Evolutionary conservation across 2,113 vertebrate species (phyloP).

Genomic region (Ancistrus triradiatus): DNA sequence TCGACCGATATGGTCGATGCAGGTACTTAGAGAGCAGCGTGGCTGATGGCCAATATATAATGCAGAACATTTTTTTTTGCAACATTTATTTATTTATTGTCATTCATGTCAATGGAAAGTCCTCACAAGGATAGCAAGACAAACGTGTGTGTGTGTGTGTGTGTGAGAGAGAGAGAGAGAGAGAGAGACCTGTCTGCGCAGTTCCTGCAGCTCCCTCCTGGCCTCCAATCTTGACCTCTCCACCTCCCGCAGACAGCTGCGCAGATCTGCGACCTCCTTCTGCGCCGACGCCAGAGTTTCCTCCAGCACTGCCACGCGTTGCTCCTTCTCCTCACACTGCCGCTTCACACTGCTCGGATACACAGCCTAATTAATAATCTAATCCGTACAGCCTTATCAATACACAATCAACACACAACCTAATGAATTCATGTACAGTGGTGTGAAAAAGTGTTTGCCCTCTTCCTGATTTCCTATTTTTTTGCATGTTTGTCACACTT

Average conservation of each 20-base stretch:
- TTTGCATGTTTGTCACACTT: too few relatives aligned
- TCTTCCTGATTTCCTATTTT: too few relatives aligned
- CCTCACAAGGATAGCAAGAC: too few relatives aligned
- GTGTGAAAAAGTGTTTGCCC: too few relatives aligned
- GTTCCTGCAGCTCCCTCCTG: conserved; percentile 87
- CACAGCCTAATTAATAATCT: not conserved
- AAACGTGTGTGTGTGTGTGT: conserved; percentile 9
- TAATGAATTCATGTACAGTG: too few relatives aligned
- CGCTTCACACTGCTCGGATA: conserved; percentile 73
- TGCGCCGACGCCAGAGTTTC: conserved; percentile 70
- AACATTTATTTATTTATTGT: too few relatives aligned
- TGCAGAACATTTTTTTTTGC: too few relatives aligned
- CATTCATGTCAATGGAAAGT: too few relatives aligned
- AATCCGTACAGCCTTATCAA: not conserved
- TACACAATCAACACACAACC: too few relatives aligned
- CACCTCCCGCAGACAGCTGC: conserved; percentile 79
- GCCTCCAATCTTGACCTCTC: conserved; percentile 83
- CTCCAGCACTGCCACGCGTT: conserved; percentile 74
- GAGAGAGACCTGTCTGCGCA: conserved; percentile 78
- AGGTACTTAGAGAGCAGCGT: too few relatives aligned
- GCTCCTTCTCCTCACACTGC: conserved; percentile 83
- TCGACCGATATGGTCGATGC: too few relatives aligned
- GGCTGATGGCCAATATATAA: too few relatives aligned
- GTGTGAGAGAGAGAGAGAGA: not conserved
- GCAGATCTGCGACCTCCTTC: conserved; percentile 78